phyloP scores from a whole-genome alignment of 2,113 vertebrate genomes.

The Mionectes macconnelli region DNA sequence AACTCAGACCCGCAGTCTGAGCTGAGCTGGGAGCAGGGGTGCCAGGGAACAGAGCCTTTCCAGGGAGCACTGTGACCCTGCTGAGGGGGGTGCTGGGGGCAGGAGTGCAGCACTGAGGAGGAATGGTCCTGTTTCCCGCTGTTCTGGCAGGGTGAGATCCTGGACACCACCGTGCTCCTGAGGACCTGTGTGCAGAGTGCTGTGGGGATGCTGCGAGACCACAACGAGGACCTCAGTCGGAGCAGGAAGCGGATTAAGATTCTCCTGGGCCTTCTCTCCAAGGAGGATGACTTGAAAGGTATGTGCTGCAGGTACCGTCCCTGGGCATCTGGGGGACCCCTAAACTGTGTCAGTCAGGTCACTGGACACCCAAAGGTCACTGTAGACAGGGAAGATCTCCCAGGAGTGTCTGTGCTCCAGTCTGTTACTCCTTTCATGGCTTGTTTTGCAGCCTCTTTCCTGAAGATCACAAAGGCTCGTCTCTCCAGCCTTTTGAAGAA shows the following conservation, averaged over 20 bases:
- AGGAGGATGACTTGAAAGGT: slow-evolving; percentile 74
- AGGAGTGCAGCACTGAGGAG: not conserved
- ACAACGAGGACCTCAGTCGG: slow-evolving; percentile 66
- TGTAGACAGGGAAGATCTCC: not conserved
- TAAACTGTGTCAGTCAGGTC: not conserved
- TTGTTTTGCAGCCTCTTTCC: slow-evolving; percentile 80
- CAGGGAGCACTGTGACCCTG: not conserved
- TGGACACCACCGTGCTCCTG: slow-evolving; percentile 87
- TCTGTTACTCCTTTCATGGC: not conserved
- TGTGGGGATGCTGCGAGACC: slow-evolving; percentile 87
- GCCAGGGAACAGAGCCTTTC: too few species aligned
- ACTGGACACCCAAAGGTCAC: not conserved
- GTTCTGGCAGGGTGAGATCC: slow-evolving; percentile 17
- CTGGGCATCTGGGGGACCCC: not conserved
- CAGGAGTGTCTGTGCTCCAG: not conserved
- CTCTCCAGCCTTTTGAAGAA: slow-evolving; percentile 76
- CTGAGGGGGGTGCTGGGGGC: not conserved
- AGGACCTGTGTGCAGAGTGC: slow-evolving; percentile 90
- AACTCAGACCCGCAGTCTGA: not conserved
- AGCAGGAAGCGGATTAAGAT: slow-evolving; percentile 83
- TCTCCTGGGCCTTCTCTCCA: slow-evolving; percentile 81
- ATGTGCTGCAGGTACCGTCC: not conserved
- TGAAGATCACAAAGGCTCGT: slow-evolving; percentile 78
- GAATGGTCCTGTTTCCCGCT: not conserved
- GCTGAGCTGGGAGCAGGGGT: not conserved